Conservation (phyloP, 2,113 vertebrate species). For the Chlorodrepanis virens region DNA sequence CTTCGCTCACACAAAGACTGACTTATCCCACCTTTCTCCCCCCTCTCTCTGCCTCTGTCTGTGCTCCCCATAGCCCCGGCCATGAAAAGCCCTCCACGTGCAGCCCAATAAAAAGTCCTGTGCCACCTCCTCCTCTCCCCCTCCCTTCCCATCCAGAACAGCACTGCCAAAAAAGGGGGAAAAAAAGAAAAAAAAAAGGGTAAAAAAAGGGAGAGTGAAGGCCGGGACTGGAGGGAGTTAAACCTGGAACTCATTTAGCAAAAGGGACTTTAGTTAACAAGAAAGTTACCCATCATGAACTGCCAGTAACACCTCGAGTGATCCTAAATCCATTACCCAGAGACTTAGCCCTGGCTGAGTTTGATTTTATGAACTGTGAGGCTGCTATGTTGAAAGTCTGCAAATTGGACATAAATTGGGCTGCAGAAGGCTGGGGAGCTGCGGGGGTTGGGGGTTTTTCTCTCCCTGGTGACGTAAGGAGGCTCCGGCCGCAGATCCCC, state of each 20-base stretch:
- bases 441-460: background rate
- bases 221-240: slow-evolving; percentile 42
- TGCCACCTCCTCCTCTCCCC: slow-evolving; percentile 61
- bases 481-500: background rate
- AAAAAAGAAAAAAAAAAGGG: background rate
- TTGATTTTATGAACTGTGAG: slow-evolving; percentile 84
- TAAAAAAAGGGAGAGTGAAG: background rate
- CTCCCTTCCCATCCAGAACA: slow-evolving; percentile 63
- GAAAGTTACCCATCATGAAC: slow-evolving; percentile 83
- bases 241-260: slow-evolving; percentile 84
- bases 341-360: slow-evolving; percentile 78
- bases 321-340: slow-evolving; percentile 83
- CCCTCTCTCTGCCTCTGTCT: slow-evolving; percentile 49
- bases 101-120: slow-evolving; percentile 82
- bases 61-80: slow-evolving; percentile 71
- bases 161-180: slow-evolving; percentile 54
- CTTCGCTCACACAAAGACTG: slow-evolving; percentile 88
- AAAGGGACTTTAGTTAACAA: slow-evolving; percentile 82
- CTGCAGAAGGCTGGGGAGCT: slow-evolving; percentile 70
- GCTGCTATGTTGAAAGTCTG: slow-evolving; percentile 82
- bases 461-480: slow-evolving; percentile 29
- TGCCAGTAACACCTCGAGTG: slow-evolving; percentile 81
- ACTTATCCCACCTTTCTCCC: slow-evolving; percentile 79
- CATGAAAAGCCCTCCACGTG: slow-evolving; percentile 79
- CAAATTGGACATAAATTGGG: slow-evolving; percentile 84